phyloP scores from a whole-genome alignment of 2,888 invertebrate species.

The Zygogramma bicolorata region DNA sequence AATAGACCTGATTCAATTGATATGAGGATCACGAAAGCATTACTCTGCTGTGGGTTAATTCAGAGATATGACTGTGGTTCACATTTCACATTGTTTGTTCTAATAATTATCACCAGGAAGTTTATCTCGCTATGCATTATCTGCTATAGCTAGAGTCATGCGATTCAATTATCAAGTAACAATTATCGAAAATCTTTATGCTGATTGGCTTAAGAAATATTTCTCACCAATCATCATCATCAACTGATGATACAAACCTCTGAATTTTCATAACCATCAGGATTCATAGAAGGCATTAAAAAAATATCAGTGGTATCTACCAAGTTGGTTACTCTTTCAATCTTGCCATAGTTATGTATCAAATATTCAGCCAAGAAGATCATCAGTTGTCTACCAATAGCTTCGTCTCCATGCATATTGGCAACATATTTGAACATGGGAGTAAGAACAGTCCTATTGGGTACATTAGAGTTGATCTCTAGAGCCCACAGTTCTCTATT shows the following conservation, averaged over 20 bases:
- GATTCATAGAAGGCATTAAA: slow-evolving; percentile 97
- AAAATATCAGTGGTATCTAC: slow-evolving; percentile 92
- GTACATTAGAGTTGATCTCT: slow-evolving; percentile 82
- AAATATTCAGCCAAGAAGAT: slow-evolving; percentile 88
- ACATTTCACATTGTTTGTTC: too few species aligned
- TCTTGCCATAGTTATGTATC: slow-evolving; percentile 79
- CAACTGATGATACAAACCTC: slow-evolving; percentile 71
- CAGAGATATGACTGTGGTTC: too few species aligned
- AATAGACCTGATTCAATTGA: too few species aligned
- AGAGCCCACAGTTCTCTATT: slow-evolving; percentile 85
- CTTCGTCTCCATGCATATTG: slow-evolving; percentile 97
- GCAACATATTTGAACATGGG: slow-evolving; percentile 96
- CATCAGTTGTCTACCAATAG: slow-evolving; percentile 84
- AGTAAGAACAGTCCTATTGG: slow-evolving; percentile 71
- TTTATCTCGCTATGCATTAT: too few species aligned
- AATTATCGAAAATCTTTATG: too few species aligned
- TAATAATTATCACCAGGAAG: too few species aligned
- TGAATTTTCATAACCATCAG: slow-evolving; percentile 93
- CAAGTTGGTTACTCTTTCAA: slow-evolving; percentile 78
- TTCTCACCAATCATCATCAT: too few species aligned
- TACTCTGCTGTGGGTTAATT: too few species aligned
- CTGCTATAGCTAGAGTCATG: too few species aligned
- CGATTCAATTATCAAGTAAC: too few species aligned
- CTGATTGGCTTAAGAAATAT: too few species aligned
- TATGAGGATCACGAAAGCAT: too few species aligned